Evolutionary conservation across 2,888 invertebrate genomes (phyloP).

Genomic region (Villa cingulata): DNA sequence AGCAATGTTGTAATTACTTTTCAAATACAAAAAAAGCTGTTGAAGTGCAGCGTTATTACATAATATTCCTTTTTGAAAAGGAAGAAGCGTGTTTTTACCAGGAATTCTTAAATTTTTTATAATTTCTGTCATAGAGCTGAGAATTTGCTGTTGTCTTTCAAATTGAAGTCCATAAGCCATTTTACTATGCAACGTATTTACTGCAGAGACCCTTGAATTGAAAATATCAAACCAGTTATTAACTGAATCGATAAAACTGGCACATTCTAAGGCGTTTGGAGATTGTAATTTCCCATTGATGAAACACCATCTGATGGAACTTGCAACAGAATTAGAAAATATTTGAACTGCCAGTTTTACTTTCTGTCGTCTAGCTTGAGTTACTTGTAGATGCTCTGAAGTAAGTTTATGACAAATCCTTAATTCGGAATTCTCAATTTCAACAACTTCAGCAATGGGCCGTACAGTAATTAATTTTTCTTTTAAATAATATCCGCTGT

Average conservation of each 20-base stretch:
- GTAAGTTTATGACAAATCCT: neutral
- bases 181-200: constrained; percentile 2
- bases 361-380: neutral
- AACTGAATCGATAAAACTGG: constrained; percentile 15
- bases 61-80: constrained; percentile 18
- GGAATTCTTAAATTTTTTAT: constrained; percentile 13
- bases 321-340: constrained; percentile 17
- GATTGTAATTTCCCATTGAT: constrained; percentile 5
- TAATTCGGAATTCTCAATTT: neutral
- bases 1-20: neutral
- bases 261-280: constrained; percentile 14
- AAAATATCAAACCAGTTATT: constrained; percentile 19
- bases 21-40: neutral
- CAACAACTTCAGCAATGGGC: constrained; percentile 1
- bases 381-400: neutral
- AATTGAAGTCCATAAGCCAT: constrained; percentile 16
- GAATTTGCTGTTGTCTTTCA: constrained; percentile 13
- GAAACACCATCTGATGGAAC: constrained; percentile 14
- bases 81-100: constrained; percentile 11
- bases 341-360: constrained; percentile 14
- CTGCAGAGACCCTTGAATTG: constrained; percentile 11
- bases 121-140: constrained; percentile 13
- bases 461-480: constrained; percentile 3
- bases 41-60: constrained; percentile 5
- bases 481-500: constrained; percentile 10